These are phyloP conservation scores for Coelogynopora nodosa DNA, from an alignment of 2,888 invertebrate genomes.

Conservation along the genomic window DNA sequence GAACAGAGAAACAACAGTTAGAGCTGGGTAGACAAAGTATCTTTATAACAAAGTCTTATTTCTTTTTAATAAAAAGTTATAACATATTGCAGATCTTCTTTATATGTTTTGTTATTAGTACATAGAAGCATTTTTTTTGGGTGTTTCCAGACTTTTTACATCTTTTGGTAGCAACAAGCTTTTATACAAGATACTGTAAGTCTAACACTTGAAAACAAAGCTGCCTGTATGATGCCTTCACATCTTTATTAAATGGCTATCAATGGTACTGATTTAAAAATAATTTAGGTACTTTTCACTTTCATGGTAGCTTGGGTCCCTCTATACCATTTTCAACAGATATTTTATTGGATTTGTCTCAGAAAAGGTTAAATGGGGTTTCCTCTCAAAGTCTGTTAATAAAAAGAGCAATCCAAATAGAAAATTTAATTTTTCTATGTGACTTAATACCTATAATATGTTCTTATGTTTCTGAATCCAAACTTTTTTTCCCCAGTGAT, in stretches of 20 bases:
- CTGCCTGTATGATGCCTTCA: not conserved
- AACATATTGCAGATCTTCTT: not conserved
- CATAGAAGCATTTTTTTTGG: not conserved
- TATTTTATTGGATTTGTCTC: too few species aligned
- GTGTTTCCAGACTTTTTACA: not conserved
- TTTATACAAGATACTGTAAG: not conserved
- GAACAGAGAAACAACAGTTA: not conserved
- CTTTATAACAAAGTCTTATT: not conserved
- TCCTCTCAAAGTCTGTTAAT: too few species aligned
- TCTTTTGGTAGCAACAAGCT: not conserved
- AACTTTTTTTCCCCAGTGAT: too few species aligned
- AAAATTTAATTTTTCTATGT: too few species aligned
- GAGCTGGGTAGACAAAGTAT: not conserved
- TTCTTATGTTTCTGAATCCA: too few species aligned
- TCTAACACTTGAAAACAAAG: not conserved
- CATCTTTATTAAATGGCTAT: not conserved
- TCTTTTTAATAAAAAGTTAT: not conserved
- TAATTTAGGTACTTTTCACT: not conserved
- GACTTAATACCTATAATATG: too few species aligned
- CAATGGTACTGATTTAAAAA: not conserved
- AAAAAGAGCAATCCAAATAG: too few species aligned
- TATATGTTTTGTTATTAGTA: not conserved
- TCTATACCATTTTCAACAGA: not conserved
- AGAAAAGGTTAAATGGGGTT: too few species aligned
- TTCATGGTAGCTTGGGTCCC: not conserved